Percentiles rank a stretch among this genome's conserved stretches.
Conservation (phyloP, 1,140 invertebrate genomes). For the Lerema accius region DNA sequence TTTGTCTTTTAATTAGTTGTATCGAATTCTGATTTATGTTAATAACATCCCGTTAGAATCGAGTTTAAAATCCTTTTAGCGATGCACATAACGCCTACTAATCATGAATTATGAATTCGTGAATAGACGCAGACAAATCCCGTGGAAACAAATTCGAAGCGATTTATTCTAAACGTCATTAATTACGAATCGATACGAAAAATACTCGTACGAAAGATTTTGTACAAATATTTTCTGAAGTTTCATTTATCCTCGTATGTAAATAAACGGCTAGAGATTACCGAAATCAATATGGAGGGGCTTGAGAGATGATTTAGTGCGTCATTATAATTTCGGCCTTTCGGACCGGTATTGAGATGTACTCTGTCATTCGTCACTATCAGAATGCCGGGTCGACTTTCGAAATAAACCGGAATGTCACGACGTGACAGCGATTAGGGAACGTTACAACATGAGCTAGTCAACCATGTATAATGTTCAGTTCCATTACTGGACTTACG, state of each 20-base stretch:
- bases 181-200: background rate
- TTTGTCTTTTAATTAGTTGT: background rate
- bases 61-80: background rate
- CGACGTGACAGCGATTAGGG: conserved; percentile 45
- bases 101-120: background rate
- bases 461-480: too few species aligned
- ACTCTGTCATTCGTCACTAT: conserved; percentile 51
- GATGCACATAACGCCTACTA: background rate
- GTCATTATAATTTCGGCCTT: conserved; percentile 29
- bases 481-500: too few species aligned
- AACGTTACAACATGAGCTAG: too few species aligned
- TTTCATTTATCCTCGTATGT: conserved; percentile 9
- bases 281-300: conserved; percentile 15
- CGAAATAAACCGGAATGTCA: conserved; percentile 61
- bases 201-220: background rate
- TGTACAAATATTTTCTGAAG: conserved; percentile 1
- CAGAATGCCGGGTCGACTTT: conserved; percentile 53
- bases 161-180: conserved; percentile 10
- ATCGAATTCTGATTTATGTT: conserved; percentile 8
- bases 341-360: conserved; percentile 34
- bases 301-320: conserved; percentile 32
- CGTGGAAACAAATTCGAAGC: conserved; percentile 2
- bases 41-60: conserved; percentile 4
- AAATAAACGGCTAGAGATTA: conserved; percentile 8
- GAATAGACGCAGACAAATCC: too few species aligned